These are phyloP conservation scores for Gambelia wislizenii DNA, from an alignment of 2,797 vertebrate genomes.

Conservation along the genomic window DNA sequence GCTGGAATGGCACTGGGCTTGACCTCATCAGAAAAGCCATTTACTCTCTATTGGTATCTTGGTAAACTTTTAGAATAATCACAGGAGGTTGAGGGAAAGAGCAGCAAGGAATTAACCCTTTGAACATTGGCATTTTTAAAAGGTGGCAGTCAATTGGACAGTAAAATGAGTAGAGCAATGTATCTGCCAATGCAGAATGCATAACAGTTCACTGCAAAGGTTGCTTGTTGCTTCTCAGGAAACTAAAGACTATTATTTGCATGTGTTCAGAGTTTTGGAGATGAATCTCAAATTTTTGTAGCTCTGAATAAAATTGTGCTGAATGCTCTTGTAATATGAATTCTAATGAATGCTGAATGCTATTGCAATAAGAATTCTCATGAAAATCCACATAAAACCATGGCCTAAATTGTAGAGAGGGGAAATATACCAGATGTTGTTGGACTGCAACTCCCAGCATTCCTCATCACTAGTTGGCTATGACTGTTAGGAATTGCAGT, in stretches of 20 bases:
- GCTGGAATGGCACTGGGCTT: constrained; percentile 5
- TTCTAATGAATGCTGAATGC: too few species aligned
- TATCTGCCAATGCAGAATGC: neutral
- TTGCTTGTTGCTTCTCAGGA: neutral
- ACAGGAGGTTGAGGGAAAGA: constrained; percentile 21
- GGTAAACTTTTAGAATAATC: constrained; percentile 12
- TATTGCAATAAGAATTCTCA: too few species aligned
- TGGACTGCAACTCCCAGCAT: too few species aligned
- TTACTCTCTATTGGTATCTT: constrained; percentile 22
- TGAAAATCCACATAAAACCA: neutral
- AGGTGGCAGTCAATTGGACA: neutral
- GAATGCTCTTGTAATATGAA: neutral
- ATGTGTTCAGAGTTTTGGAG: neutral
- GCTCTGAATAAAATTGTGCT: neutral
- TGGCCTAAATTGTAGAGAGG: too few species aligned
- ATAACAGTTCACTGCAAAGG: neutral
- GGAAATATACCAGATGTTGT: too few species aligned
- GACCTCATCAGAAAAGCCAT: constrained; percentile 16
- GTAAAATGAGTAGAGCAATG: neutral
- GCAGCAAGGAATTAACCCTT: constrained; percentile 26
- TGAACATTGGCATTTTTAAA: constrained; percentile 30
- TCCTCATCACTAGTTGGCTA: too few species aligned
- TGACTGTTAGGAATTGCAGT: too few species aligned
- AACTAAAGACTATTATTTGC: neutral
- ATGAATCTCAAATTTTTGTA: neutral